Evolutionary conservation across 2,797 vertebrate genomes (phyloP).

Genomic region (Sebastes vulpes): DNA sequence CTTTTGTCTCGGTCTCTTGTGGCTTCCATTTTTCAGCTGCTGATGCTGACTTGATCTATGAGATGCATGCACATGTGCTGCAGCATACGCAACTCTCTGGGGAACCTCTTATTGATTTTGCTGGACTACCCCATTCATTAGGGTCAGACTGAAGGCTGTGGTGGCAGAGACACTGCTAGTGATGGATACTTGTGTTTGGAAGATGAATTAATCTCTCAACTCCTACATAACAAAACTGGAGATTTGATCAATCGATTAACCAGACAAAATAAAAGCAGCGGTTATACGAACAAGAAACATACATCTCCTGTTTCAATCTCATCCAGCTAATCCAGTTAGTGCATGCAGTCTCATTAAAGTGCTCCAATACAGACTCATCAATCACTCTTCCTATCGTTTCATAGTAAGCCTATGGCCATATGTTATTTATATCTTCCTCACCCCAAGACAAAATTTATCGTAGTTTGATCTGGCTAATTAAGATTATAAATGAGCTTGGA

Average conservation of each 20-base stretch:
- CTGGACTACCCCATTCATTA: conserved; percentile 7
- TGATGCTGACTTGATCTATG: background rate
- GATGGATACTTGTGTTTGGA: conserved; percentile 5
- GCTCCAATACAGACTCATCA: background rate
- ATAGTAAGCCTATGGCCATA: background rate
- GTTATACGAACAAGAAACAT: background rate
- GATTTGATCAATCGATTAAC: conserved; percentile 17
- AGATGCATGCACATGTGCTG: background rate
- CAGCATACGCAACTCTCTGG: background rate
- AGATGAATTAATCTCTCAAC: background rate
- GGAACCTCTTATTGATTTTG: conserved; percentile 24
- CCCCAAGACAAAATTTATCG: background rate
- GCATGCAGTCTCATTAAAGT: conserved; percentile 15
- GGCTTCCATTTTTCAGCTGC: background rate
- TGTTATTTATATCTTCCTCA: conserved; percentile 1
- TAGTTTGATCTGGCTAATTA: background rate
- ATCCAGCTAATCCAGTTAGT: background rate
- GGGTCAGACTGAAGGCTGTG: conserved; percentile 6
- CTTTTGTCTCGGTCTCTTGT: background rate
- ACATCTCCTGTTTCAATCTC: background rate
- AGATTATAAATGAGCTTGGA: background rate
- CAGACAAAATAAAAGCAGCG: background rate
- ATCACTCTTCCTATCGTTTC: background rate
- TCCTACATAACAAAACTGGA: background rate
- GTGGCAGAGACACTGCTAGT: background rate